Evolutionary conservation across 2,888 invertebrate genomes (phyloP), one percentile per base, ranked within the genome.

Genomic region (Mythimna albipuncta): DNA sequence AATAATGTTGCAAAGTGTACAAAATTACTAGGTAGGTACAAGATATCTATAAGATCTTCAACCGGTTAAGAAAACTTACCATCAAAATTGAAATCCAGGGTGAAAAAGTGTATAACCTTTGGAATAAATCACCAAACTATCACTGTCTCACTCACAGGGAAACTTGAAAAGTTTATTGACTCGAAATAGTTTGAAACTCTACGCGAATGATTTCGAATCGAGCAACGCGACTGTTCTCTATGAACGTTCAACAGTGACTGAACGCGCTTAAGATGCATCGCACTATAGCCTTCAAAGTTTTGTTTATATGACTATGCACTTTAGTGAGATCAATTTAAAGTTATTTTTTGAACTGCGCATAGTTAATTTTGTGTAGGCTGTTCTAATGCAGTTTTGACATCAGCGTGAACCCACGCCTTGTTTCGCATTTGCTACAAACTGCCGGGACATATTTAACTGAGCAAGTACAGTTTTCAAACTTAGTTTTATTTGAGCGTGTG

Each of bases 81-180:
- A 89, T 93, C 90, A 84, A 91, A 86, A 85, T 91, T 89, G 90
- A 92, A 91, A 94, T 95, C 95, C 95, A 95, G 94, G 90, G 86
- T 94, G 95, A 84, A 84, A 77, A 85, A 72, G 83, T 85, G 50
- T 16, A 41, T 71, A 87, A 82, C 68, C 85, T 83, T 72, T 72
- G 64, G 21, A 80, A 85, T 74, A 81, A 84, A 82, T 77, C 89
- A 87, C 89, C 13, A 75, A 32, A 90, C 81, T 84, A 82, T 72
- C 88, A 90, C 89, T 87, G 65, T 69, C 67, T 82, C 89, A 91
- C 91, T 87, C 85, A 87, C 91, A 86, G 84, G 77, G 75, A 85
- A 89, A 88, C 86, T 84, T 55, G 59, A 72, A 85, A 89, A 91
- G 90, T 91, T 91, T 90, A 85, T 86, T 85, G 89, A 91, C 91